Conservation (phyloP, 1,140 invertebrate species). For the Microplitis demolitor region DNA sequence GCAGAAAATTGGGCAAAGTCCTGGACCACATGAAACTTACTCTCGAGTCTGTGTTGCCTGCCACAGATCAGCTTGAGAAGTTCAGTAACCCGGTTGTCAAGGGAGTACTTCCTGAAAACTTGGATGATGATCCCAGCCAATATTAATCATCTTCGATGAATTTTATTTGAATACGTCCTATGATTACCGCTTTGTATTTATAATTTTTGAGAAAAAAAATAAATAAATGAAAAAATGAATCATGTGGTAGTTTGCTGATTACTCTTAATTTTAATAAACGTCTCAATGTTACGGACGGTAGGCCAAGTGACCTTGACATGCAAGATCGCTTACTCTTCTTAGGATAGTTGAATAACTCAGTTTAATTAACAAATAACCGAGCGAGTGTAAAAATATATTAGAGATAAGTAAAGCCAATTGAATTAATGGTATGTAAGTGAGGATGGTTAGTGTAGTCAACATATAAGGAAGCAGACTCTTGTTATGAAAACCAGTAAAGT, state of each 20-base stretch:
- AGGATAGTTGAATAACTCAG: not conserved
- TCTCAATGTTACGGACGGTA: too few relatives aligned
- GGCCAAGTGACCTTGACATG: not conserved
- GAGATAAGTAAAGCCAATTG: constrained; percentile 7
- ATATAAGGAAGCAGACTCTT: not conserved
- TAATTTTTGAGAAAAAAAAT: not conserved
- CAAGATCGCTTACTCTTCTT: not conserved
- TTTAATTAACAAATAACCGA: not conserved
- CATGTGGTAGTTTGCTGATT: too few relatives aligned
- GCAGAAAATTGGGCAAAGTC: constrained; percentile 36
- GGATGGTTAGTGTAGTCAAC: not conserved
- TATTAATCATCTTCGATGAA: too few relatives aligned
- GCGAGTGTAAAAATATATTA: not conserved
- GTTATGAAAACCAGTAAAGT: not conserved
- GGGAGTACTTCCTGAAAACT: constrained; percentile 5
- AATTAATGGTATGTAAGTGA: not conserved
- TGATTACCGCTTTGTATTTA: not conserved
- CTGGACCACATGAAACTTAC: constrained; percentile 35
- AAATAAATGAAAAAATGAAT: not conserved
- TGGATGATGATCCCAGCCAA: not conserved
- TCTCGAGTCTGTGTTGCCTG: constrained; percentile 27
- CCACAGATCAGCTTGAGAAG: not conserved
- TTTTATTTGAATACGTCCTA: too few relatives aligned
- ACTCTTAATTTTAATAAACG: too few relatives aligned
- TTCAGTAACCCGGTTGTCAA: constrained; percentile 11